Percentiles rank a stretch among this genome's conserved stretches.
These are phyloP conservation scores for Archips crataeganus DNA, from an alignment of 2,888 invertebrate species.

Conservation along the genomic window DNA sequence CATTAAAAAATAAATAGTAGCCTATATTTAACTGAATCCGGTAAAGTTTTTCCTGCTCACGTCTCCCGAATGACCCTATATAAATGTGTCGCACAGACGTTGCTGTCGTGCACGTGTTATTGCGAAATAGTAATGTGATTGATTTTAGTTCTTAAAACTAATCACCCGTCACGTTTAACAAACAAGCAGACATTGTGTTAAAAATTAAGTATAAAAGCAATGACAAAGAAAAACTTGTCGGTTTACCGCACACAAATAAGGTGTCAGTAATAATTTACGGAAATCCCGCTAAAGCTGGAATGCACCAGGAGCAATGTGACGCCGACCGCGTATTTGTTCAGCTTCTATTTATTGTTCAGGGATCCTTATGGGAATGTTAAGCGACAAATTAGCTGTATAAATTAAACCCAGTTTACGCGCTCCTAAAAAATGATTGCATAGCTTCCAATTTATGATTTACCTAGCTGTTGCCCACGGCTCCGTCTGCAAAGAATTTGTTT, in stretches of 20 bases:
- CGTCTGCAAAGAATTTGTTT: too few relatives aligned
- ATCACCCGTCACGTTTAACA: not conserved
- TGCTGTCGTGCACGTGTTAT: too few relatives aligned
- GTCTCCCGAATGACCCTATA: too few relatives aligned
- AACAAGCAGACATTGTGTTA: not conserved
- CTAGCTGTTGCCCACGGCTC: too few relatives aligned
- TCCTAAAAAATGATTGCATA: too few relatives aligned
- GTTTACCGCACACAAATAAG: slow-evolving; percentile 19
- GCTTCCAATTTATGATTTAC: too few relatives aligned
- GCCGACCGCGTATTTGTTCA: slow-evolving; percentile 30
- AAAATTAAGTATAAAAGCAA: not conserved
- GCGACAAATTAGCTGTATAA: not conserved
- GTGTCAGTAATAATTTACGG: slow-evolving; percentile 30
- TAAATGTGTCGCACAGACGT: too few relatives aligned
- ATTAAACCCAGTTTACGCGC: not conserved
- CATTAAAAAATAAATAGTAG: too few relatives aligned
- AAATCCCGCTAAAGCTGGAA: slow-evolving; percentile 15
- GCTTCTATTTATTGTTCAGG: slow-evolving; percentile 25
- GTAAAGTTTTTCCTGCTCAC: too few relatives aligned
- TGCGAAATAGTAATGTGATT: too few relatives aligned
- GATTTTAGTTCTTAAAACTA: too few relatives aligned
- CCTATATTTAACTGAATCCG: too few relatives aligned
- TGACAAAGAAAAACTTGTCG: not conserved
- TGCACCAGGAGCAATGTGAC: slow-evolving; percentile 23
- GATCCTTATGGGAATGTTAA: slow-evolving; percentile 17